Evolutionary conservation across 2,888 invertebrate species (phyloP).

Genomic region (Nomada hirtipes): DNA sequence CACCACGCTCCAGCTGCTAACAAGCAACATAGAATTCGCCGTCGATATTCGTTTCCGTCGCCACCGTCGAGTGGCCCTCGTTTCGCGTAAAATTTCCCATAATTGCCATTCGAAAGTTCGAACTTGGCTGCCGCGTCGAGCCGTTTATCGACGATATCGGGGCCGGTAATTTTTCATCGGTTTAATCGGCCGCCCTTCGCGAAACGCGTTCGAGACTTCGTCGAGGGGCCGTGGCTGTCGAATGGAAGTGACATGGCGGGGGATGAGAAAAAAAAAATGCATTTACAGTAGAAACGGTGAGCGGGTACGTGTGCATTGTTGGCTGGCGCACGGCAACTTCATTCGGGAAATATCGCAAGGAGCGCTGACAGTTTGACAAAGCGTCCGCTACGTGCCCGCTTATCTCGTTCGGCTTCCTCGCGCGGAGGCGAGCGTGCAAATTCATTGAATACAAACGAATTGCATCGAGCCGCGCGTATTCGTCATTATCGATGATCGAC

Average conservation of each 20-base stretch:
- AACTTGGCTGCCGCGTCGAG: background rate
- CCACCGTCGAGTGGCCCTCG: slow-evolving; percentile 7
- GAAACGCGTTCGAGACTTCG: slow-evolving; percentile 8
- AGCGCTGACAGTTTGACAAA: slow-evolving; percentile 61
- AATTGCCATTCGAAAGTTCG: slow-evolving; percentile 12
- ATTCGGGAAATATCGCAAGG: slow-evolving; percentile 54
- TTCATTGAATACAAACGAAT: slow-evolving; percentile 54
- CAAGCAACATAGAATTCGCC: background rate
- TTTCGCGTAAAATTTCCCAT: background rate
- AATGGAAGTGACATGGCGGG: background rate
- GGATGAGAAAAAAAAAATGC: background rate
- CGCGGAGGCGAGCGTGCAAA: slow-evolving; percentile 26
- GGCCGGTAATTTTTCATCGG: slow-evolving; percentile 32
- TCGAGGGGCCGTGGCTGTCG: background rate
- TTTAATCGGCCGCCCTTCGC: background rate
- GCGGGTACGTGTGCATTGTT: slow-evolving; percentile 7
- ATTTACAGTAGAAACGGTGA: background rate
- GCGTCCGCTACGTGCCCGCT: slow-evolving; percentile 55
- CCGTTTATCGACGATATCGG: background rate
- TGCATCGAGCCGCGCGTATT: slow-evolving; percentile 9
- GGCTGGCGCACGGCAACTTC: slow-evolving; percentile 34
- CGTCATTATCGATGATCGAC: slow-evolving; percentile 51
- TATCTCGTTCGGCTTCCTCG: slow-evolving; percentile 33
- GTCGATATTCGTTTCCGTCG: background rate
- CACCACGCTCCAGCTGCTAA: background rate